These are phyloP conservation scores for Holothuria scabra DNA, from an alignment of 53 echinoderm and acorn worm genomes.

Conservation along the genomic window DNA sequence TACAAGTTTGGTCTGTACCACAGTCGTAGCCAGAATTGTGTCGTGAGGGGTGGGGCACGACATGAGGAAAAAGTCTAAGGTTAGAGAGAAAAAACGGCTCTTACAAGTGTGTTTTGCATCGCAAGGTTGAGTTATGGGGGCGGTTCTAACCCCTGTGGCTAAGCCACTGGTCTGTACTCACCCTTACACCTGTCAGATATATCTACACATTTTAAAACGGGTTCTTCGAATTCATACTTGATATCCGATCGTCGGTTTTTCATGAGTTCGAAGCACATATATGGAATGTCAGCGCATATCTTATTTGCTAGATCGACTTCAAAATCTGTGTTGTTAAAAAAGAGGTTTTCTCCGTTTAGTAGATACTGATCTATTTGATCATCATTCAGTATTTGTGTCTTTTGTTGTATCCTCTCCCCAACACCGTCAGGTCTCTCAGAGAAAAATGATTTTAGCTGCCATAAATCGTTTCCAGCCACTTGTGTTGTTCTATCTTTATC, in stretches of 20 bases:
- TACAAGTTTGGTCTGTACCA: no score
- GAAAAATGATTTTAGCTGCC: conserved; percentile 6
- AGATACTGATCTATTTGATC: background rate
- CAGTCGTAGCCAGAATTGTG: no score
- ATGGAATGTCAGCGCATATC: conserved; percentile 17
- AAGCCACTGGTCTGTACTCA: background rate
- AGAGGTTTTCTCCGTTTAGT: background rate
- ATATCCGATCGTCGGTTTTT: conserved; percentile 16
- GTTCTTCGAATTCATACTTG: conserved; percentile 1
- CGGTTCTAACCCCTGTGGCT: no score
- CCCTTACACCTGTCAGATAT: conserved; percentile 12
- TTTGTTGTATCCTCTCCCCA: conserved; percentile 17
- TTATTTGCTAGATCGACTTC: background rate
- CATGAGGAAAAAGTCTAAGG: no score
- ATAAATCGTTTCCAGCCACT: conserved; percentile 12
- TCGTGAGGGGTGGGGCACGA: no score
- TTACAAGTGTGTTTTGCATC: no score
- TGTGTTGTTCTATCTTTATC: conserved; percentile 13
- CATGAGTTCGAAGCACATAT: conserved; percentile 18
- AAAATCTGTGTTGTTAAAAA: background rate
- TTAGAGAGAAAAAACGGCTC: no score
- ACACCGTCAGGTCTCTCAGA: background rate
- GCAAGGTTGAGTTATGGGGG: no score
- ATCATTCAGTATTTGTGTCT: background rate
- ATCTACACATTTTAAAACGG: background rate